Evolutionary conservation across 2,888 invertebrate species (phyloP), one percentile per base, ranked within the genome.

Genomic region (Andrena flavipes): DNA sequence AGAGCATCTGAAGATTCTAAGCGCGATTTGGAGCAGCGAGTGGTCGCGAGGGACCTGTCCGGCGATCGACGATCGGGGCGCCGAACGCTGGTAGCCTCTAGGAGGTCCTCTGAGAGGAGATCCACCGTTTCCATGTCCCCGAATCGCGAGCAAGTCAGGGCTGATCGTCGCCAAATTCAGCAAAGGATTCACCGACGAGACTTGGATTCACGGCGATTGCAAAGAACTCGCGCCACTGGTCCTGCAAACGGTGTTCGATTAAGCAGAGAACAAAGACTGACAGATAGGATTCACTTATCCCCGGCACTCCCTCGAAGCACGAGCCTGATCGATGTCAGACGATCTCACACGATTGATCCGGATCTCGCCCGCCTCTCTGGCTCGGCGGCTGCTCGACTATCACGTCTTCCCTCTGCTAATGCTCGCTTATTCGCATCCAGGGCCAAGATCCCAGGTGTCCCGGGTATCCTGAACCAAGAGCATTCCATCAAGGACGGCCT

Each of bases 401-500:
- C 72, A 2, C 63, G 33, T 8, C 20, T 56, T 10, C 48, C 59
- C 5, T 26, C 63, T 5, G 13, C 16, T 2, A 26, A 81, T 8
- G 2, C 60, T 26, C 82, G 71, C 23, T 76, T 23, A 1, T 51
- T 30, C 2, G 59, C 64, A 0, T n/a, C 54, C 6, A 67, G 68
- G 30, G 23, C 33, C n/a, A 77, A 48, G 26, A 29, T 29, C 16
- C 2, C 65, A 2, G 48, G 6, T 16, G 0, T 16, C 33, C 6
- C 60, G 8, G 35, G 48, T 0, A 30, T 48, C 20, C 20, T 64
- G 30, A 77, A 75, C 42, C 20, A 51, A n/a, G 56, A 64, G 1
- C 20, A 51, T 56, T 80, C 84, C 67, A 54, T 86, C 77, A 82
- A 84, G 0, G 33, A 80, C 20, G 4, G 33, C 29, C 42, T 74